phyloP scores from a whole-genome alignment of 2,888 invertebrate genomes.

The Lasioglossum oenotherae region DNA sequence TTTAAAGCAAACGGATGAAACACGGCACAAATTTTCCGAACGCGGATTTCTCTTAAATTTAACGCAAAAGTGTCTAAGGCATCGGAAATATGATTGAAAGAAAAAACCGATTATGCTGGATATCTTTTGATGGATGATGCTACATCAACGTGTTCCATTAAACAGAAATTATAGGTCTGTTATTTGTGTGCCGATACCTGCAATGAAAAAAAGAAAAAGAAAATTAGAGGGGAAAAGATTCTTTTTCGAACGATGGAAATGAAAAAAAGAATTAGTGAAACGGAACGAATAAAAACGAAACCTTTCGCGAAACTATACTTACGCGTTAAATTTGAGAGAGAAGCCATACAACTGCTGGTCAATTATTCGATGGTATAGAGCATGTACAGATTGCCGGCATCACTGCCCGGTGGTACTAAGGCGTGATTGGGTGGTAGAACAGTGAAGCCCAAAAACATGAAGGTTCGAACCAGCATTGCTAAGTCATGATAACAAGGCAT shows the following conservation, averaged over 20 bases:
- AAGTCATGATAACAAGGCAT: constrained; percentile 74
- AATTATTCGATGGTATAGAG: constrained; percentile 85
- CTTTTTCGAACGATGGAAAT: background rate
- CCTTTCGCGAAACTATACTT: constrained; percentile 69
- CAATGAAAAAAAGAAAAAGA: constrained; percentile 16
- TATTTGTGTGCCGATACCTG: constrained; percentile 20
- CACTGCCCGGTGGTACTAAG: constrained; percentile 89
- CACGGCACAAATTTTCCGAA: constrained; percentile 9
- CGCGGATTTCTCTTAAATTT: constrained; percentile 71
- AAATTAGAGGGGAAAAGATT: background rate
- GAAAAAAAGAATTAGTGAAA: background rate
- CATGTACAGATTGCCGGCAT: constrained; percentile 88
- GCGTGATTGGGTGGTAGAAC: constrained; percentile 93
- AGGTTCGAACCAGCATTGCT: constrained; percentile 95
- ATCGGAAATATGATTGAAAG: background rate
- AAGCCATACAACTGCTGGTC: constrained; percentile 63
- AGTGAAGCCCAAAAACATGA: constrained; percentile 98
- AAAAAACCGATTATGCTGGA: background rate
- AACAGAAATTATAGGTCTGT: constrained; percentile 9
- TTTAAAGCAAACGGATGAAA: background rate
- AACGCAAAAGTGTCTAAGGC: constrained; percentile 66
- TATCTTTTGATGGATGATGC: background rate
- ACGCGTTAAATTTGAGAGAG: constrained; percentile 80
- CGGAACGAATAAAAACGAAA: background rate
- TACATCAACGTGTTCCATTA: background rate